These are phyloP conservation scores for Zosterops lateralis DNA, from an alignment of 2,113 vertebrate species.

Conservation along the genomic window DNA sequence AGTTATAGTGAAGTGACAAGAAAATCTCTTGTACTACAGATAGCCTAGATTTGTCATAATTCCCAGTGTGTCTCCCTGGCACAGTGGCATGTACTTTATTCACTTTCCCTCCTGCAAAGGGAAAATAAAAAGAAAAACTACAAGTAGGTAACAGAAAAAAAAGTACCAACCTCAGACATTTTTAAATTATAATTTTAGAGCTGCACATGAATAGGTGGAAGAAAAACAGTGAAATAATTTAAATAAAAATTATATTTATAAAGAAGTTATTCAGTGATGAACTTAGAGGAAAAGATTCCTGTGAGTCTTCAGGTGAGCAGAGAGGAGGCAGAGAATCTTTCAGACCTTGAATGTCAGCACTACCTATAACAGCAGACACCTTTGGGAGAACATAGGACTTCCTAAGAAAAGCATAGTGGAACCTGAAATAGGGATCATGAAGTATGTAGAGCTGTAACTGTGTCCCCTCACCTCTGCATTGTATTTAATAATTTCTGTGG, in stretches of 20 bases:
- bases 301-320: not conserved
- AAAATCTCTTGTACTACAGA: constrained; percentile 41
- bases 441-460: not conserved
- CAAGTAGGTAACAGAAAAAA: not conserved
- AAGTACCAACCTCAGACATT: not conserved
- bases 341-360: not conserved
- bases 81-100: constrained; percentile 12
- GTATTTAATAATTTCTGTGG: not conserved
- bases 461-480: not conserved
- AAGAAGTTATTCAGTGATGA: not conserved
- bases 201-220: not conserved
- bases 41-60: constrained; percentile 47
- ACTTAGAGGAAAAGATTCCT: not conserved
- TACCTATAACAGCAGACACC: not conserved
- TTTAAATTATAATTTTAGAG: not conserved
- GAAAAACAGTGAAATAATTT: not conserved
- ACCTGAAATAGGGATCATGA: not conserved
- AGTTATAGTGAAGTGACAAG: constrained; percentile 19
- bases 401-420: not conserved
- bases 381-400: not conserved
- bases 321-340: not conserved
- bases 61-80: not conserved
- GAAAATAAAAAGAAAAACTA: not conserved
- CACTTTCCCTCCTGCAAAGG: not conserved
- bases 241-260: not conserved